Evolutionary conservation across 2,888 invertebrate genomes (phyloP), one percentile per base, ranked within the genome.

Genomic region (Microdon myrmicae): DNA sequence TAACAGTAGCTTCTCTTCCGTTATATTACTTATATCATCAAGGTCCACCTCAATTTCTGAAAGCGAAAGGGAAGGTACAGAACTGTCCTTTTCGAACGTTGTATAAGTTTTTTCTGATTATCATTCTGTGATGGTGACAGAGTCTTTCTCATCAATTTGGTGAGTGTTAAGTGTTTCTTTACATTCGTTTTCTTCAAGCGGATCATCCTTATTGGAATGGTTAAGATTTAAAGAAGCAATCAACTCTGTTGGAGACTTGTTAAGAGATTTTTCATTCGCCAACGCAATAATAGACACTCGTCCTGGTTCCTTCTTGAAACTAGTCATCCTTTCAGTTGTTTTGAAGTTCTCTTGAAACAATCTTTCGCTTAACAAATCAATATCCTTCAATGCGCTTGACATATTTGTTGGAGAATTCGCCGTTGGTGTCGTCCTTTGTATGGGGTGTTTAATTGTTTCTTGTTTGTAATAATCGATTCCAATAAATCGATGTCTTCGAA

Each of bases 331-430:
- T 53, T 76, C 74, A 17, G 75, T 78, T 12, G 81, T 79, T 2
- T 84, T 85, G 54, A 90, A 76, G 59, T 87, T 88, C 74, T 88
- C 85, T 73, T 90, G 89, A 47, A 94, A 81, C 35, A 94, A 81
- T 71, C 87, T 85, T 75, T 92, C 89, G 20, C 93, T 89, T n/a
- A 94, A 81, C 19, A 87, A 85, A 77, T 94, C 92, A 13, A 79
- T 79, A 23, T 72, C 73, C 4, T 69, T 74, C 61, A 77, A 67
- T 61, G 69, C 56, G 10, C 61, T 53, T 10, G 60, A 26, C 12
- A 64, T 35, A 29, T 68, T 70, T 19, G 67, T 68, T 1, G 16
- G 8, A 10, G 41, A 10, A n/a, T n/a, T n/a, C n/a, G n/a, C n/a
- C n/a, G n/a, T n/a, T n/a, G n/a, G n/a, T n/a, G n/a, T n/a, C n/a